Evolutionary conservation across 2,888 invertebrate species (phyloP), one percentile per base, ranked within the genome.

Genomic region (Amiota minor): DNA sequence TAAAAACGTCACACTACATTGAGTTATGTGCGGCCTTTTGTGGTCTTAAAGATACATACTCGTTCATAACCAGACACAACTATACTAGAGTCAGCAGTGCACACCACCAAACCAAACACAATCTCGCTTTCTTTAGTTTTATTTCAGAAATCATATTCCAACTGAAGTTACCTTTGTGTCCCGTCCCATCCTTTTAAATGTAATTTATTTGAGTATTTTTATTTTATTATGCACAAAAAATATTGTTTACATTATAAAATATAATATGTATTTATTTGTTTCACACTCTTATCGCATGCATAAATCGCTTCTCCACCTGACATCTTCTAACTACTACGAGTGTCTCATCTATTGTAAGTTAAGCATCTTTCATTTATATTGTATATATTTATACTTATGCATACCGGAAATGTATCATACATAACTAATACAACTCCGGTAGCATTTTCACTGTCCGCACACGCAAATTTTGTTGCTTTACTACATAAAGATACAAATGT

Each of bases 1-100:
- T 83, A 84, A 83, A 83, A 83, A 83, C 84, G 83, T 83, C 86
- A 83, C 86, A 86, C 81, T 80, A 80, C 86, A 85, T 83, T 83
- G 83, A 83, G 81, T 83, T 83, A 83, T 86, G 83, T 76, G 20
- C 46, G 23, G 23, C 20, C 59, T 59, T 59, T 18, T 35, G 35
- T 35, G 35, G 35, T 6, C 6, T 35, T 35, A 35, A 35, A 35
- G 35, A 35, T 35, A 35, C 35, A 35, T 6, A 35, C 0, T 6
- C 6, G 9, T 35, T 45, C 45, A 35, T 35, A 10, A 62, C 62
- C 9, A 62, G 45, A 9, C n/a, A 62, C 11, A 62, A 23, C 23
- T 62, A 11, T 35, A 53, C 53, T 16, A 14, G n/a, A 55, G 9
- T 55, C 9, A 55, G 55, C 55, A 55, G 3, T 55, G 18, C 9